These are phyloP conservation scores for Cliona cf. orientalis DNA, from an alignment of 37 sponge, comb jelly and placozoan species.

Conservation along the genomic window DNA sequence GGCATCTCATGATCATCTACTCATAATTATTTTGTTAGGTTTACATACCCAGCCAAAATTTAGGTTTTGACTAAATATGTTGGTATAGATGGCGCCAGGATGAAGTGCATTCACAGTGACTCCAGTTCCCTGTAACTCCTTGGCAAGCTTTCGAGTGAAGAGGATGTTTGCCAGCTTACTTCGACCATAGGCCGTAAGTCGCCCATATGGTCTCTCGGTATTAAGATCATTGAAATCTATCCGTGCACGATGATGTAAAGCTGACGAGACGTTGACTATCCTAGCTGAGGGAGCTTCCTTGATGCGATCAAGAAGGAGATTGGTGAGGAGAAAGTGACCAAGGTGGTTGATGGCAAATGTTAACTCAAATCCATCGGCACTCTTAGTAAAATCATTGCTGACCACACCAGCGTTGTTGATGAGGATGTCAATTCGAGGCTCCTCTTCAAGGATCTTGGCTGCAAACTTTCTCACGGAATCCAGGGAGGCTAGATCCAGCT, in stretches of 20 bases:
- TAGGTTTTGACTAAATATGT: too few relatives aligned
- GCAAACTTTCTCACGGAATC: slow-evolving; percentile 77
- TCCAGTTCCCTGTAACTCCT: slow-evolving; percentile 54
- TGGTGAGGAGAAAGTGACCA: slow-evolving; percentile 73
- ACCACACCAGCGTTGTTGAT: slow-evolving; percentile 88
- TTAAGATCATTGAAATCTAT: slow-evolving; percentile 60
- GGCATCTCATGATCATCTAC: too few relatives aligned
- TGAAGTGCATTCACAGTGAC: slow-evolving; percentile 42
- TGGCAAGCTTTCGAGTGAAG: slow-evolving; percentile 76
- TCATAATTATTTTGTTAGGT: too few relatives aligned
- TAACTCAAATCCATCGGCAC: slow-evolving; percentile 61
- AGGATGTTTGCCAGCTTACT: slow-evolving; percentile 87
- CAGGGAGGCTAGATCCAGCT: slow-evolving; percentile 79
- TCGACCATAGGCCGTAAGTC: slow-evolving; percentile 39
- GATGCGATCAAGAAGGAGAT: slow-evolving; percentile 64
- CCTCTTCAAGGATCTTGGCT: slow-evolving; percentile 50
- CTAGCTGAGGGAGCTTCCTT: slow-evolving; percentile 71
- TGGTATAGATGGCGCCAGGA: too few relatives aligned
- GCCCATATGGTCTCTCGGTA: slow-evolving; percentile 11
- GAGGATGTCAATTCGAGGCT: slow-evolving; percentile 64
- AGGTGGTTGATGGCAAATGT: slow-evolving; percentile 68
- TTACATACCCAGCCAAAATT: too few relatives aligned
- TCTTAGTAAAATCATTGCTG: slow-evolving; percentile 32
- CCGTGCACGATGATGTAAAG: neutral
- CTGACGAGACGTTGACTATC: slow-evolving; percentile 76